phyloP scores from a whole-genome alignment of 2,888 invertebrate species.

The Cephus rjabovi region DNA sequence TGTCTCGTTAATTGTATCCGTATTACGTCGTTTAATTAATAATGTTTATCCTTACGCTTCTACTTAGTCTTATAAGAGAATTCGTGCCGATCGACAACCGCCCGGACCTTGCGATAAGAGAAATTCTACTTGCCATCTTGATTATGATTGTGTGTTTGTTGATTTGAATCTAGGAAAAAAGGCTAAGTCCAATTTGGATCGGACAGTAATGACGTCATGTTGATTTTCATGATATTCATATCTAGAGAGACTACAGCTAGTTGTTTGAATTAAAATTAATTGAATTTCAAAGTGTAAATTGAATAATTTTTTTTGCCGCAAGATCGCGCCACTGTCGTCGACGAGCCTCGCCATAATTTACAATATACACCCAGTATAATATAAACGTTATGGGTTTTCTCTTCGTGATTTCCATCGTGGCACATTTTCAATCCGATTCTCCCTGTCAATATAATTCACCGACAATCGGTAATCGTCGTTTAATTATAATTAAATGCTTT shows the following conservation, averaged over 20 bases:
- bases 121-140: not conserved
- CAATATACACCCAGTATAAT: constrained; percentile 7
- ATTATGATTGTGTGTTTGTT: not conserved
- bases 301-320: not conserved
- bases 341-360: not conserved
- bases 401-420: constrained; percentile 31
- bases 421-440: constrained; percentile 32
- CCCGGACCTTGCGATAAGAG: not conserved
- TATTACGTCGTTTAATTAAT: constrained; percentile 1
- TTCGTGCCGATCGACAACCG: not conserved
- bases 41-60: constrained; percentile 4
- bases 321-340: constrained; percentile 1
- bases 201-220: not conserved
- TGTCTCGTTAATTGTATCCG: constrained; percentile 1
- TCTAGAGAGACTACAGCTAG: not conserved
- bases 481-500: constrained; percentile 2
- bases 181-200: not conserved
- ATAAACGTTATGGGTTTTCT: constrained; percentile 7
- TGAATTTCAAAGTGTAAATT: not conserved
- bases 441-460: constrained; percentile 7
- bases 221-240: not conserved
- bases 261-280: not conserved
- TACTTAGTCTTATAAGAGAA: constrained; percentile 4
- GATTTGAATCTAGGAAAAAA: not conserved
- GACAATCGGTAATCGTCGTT: constrained; percentile 2